Conservation (phyloP, 2,888 invertebrate species). For the Zhuqinia jingwanae region DNA sequence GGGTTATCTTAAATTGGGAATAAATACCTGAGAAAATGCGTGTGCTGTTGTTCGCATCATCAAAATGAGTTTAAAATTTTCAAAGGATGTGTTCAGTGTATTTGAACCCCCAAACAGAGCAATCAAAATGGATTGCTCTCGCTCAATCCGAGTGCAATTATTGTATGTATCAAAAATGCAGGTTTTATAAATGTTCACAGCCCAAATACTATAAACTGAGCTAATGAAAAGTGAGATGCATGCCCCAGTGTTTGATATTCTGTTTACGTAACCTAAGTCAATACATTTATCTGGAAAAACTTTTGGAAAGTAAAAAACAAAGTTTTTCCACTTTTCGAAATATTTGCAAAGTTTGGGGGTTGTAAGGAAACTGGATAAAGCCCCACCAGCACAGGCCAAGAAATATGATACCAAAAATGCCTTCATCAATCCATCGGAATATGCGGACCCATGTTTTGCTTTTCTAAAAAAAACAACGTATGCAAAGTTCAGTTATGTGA, state of each 20-base stretch:
- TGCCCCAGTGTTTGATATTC: background rate
- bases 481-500: background rate
- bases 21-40: conserved; percentile 24
- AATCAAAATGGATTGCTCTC: conserved; percentile 33
- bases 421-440: conserved; percentile 24
- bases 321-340: conserved; percentile 43
- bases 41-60: background rate
- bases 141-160: conserved; percentile 40
- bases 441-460: background rate
- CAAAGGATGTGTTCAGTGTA: conserved; percentile 43
- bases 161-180: conserved; percentile 34
- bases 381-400: conserved; percentile 9
- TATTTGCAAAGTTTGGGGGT: background rate
- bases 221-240: too few species aligned
- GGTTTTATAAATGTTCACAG: background rate
- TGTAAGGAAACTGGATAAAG: background rate
- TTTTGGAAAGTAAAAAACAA: conserved; percentile 2
- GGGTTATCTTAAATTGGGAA: background rate
- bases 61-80: conserved; percentile 27
- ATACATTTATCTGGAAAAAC: background rate
- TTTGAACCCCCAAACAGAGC: conserved; percentile 32
- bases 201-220: background rate
- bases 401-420: conserved; percentile 34
- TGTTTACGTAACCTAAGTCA: background rate
- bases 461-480: background rate